Percentiles rank a stretch among this genome's conserved stretches.
These are phyloP conservation scores for Chrosomus eos DNA, from an alignment of 2,797 vertebrate species.

Conservation along the genomic window DNA sequence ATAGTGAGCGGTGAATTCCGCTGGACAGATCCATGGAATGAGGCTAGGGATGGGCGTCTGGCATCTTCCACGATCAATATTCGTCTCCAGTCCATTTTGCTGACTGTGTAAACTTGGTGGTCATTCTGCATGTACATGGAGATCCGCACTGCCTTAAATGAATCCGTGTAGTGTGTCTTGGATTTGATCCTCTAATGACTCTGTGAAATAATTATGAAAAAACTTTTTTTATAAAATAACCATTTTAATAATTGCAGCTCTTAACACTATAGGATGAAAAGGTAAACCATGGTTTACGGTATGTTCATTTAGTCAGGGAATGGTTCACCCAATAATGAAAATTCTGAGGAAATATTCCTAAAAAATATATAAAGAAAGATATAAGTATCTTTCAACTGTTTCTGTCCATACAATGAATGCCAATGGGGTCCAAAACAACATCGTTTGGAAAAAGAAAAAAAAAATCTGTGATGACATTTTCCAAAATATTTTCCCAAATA, in stretches of 20 bases:
- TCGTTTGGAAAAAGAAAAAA: neutral
- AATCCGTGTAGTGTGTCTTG: neutral
- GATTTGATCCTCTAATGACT: constrained; percentile 24
- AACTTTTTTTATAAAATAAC: no score
- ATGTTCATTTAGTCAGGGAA: neutral
- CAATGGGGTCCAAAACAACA: neutral
- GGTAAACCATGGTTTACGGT: neutral
- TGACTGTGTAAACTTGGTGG: constrained; percentile 18
- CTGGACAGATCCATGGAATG: neutral
- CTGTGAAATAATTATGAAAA: neutral
- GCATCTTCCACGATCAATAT: constrained; percentile 46
- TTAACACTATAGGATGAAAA: neutral
- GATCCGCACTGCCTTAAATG: neutral
- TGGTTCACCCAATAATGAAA: neutral
- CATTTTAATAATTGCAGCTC: no score
- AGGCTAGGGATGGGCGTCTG: constrained; percentile 1
- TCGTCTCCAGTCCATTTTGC: constrained; percentile 36
- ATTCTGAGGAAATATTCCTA: neutral
- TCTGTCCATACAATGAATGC: neutral
- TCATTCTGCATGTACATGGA: neutral
- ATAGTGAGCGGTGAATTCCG: neutral
- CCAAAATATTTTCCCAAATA: neutral
- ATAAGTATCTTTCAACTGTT: neutral
- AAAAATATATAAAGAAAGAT: neutral
- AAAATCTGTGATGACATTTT: neutral